phyloP scores from a whole-genome alignment of 1,140 invertebrate species.

The Sinella curviseta region DNA sequence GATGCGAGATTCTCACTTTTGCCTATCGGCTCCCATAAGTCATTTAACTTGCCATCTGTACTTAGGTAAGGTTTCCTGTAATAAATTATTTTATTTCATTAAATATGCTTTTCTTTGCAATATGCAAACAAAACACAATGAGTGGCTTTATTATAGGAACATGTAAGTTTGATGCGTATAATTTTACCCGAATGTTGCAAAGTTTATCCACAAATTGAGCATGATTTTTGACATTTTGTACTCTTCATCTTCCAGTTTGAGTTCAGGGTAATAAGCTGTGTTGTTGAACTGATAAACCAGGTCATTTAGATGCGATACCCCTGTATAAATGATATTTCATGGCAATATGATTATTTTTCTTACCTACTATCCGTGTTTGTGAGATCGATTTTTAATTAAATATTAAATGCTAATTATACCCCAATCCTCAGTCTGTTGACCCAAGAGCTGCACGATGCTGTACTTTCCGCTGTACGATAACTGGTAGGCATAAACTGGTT shows the following conservation, averaged over 20 bases:
- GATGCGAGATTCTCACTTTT: not conserved
- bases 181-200: slow-evolving; percentile 46
- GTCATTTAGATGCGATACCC: slow-evolving; percentile 45
- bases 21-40: not conserved
- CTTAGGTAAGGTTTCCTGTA: not conserved
- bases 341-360: not conserved
- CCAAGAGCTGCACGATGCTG: slow-evolving; percentile 41
- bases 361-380: not conserved
- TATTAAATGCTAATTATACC: slow-evolving; percentile 39
- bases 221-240: slow-evolving; percentile 38
- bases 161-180: too few species aligned
- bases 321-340: slow-evolving; percentile 24
- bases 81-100: not conserved
- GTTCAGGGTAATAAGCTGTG: slow-evolving; percentile 38
- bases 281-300: slow-evolving; percentile 44
- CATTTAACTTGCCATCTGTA: not conserved
- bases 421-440: slow-evolving; percentile 47
- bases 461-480: slow-evolving; percentile 40
- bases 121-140: too few species aligned
- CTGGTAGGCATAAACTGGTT: slow-evolving; percentile 43
- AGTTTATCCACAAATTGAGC: slow-evolving; percentile 45
- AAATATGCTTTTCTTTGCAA: too few species aligned
- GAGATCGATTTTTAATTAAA: not conserved
- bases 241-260: slow-evolving; percentile 39
- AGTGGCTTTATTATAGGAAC: too few species aligned